Evolutionary conservation across 2,888 invertebrate species (phyloP), one percentile per base, ranked within the genome.

Genomic region (Ariolimax columbianus): DNA sequence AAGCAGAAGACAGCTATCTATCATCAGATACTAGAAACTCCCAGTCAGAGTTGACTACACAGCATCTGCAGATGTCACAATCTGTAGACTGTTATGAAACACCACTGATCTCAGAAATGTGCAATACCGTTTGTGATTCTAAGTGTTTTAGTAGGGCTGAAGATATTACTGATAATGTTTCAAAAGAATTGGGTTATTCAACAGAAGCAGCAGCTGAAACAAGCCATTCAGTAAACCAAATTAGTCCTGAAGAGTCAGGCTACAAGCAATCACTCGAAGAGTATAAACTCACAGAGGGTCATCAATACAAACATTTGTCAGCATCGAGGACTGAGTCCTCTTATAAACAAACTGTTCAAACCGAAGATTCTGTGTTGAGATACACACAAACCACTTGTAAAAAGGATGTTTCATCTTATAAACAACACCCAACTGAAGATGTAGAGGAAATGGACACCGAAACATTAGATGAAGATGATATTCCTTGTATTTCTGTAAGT

Each of bases 381-480:
- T 77, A 77, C 33, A 47, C 26, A 77, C 36, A 36, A 7, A 51
- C 33, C 2, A 1, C 33, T 55, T 17, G n/a, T 70, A 43, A 59
- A 6, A 72, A 68, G n/a, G 33, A 68, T 79, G 36, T 84, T 14
- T 79, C 73, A 38, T 84, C 84, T 0, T 79, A 79, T 73, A 79
- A 72, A 63, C 84, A 84, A 43, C 63, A 59, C 19, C 26, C 23
- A 1, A 38, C 1, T 59, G 79, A 43, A 19, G 72, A 84, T 55
- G 33, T 33, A 36, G 79, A 77, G 38, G 84, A 84, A n/a, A 79
- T 73, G 79, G 79, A 82, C 14, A 47, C 66, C 9, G 75, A 77
- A 66, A 36, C 19, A 30, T 30, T 82, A 33, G 75, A 79, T n/a
- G 79, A 84, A 59, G 55, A 59, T 38, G 73, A 78, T 63, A 33